Base-by-base conservation (phyloP, 2,888 invertebrate genomes). In the Proisotoma minuta region DNA sequence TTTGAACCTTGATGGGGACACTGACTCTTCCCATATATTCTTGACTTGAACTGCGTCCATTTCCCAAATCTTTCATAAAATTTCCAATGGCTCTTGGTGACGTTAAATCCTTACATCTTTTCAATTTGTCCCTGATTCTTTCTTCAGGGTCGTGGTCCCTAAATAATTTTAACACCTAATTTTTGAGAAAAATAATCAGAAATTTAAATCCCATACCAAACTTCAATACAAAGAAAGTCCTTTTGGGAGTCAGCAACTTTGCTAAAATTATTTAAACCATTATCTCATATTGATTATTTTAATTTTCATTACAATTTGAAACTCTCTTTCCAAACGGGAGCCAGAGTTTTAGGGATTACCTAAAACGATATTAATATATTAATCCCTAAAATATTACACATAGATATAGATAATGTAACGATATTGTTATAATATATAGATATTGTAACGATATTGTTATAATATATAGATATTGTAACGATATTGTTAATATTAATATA, bases 91-190 rank as follows among this genome's bases (percentile, higher is more conserved):
- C 56, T 2, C 62, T 47, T 4, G 62, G 50, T 0, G 64, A 60
- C 28, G 58, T 67, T 22, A 67, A 23, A 3, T 62, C 62, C 20
- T 57, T 64, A 28, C 62, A 34, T 26, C 52, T 39, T 40, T 24
- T 26, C 15, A 67, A 28, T n/a, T 60, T 50, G 24, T 64, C 63
- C 5, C 62, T 40, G n/a, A 67, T 26, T 12, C 62, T 39, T 20
- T 67, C 64, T 18, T 64, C 62, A 1, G 62, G 43, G 10, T 67
- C 63, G 27, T 67, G 62, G 29, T 60, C 64, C 66, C 63, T 24
- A 18, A 22, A 50, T 8, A 59, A 12, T 28, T 2, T 22, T 29
- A 39, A 22, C 8, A 34, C 34, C 8, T 10, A 15, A 34, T 15
- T 34, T 34, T 8, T 34, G 47, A 47, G n/a, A n/a, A 47, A 50